These are phyloP conservation scores for Dreissena polymorpha DNA, from an alignment of 1,140 invertebrate species.

Conservation along the genomic window DNA sequence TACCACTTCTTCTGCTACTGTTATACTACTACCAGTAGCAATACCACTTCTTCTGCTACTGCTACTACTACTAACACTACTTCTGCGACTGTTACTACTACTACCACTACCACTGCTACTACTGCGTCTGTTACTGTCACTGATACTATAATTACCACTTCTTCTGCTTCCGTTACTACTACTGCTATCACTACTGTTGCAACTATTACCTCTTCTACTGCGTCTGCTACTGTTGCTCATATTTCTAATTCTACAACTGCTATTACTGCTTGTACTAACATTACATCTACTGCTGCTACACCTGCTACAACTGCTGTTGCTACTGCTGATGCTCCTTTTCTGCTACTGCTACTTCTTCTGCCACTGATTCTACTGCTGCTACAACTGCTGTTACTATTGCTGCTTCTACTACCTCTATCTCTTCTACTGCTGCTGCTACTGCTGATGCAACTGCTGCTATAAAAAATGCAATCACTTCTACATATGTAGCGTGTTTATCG, in stretches of 20 bases:
- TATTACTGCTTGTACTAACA: too few species aligned
- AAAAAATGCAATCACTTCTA: not conserved
- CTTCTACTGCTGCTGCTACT: not conserved
- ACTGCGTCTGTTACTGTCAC: constrained; percentile 13
- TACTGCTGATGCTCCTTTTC: too few species aligned
- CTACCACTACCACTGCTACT: constrained; percentile 24
- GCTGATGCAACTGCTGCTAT: not conserved
- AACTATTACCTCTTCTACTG: constrained; percentile 7
- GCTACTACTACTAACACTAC: constrained; percentile 4
- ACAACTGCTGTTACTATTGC: not conserved
- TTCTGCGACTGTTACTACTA: constrained; percentile 29
- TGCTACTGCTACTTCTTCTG: constrained; percentile 29
- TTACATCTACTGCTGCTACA: too few species aligned
- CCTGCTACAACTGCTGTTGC: too few species aligned
- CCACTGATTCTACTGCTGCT: constrained; percentile 18
- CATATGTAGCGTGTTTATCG: not conserved
- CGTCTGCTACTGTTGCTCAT: not conserved
- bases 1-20: constrained; percentile 28
- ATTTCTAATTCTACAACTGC: too few species aligned
- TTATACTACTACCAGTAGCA: constrained; percentile 12
- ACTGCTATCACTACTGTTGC: constrained; percentile 34
- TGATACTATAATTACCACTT: constrained; percentile 15
- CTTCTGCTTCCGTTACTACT: constrained; percentile 18
- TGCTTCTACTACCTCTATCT: not conserved
- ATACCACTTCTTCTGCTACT: constrained; percentile 33